Evolutionary conservation across 2,888 invertebrate genomes (phyloP), one percentile per base, ranked within the genome.

Genomic region (Molanna angustata): DNA sequence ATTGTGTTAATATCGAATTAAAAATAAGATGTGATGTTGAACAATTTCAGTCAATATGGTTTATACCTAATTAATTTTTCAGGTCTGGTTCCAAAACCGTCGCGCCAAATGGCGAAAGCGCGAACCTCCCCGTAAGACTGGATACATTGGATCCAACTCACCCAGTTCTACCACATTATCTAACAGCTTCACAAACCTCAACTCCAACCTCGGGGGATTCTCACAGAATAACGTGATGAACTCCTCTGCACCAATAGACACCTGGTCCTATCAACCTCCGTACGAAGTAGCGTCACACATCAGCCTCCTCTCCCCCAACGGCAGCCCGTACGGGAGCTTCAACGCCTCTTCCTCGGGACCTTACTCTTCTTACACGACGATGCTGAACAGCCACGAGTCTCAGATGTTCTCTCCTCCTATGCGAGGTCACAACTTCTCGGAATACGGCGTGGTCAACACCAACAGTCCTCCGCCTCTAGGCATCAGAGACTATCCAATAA

Each of bases 41-140:
- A n/a, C n/a, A n/a, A n/a, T n/a, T n/a, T n/a, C n/a, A n/a, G n/a
- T n/a, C n/a, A n/a, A n/a, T n/a, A n/a, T n/a, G n/a, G n/a, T n/a
- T n/a, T 27, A 27, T 27, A 27, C 11, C 7, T 27, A 7, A 7
- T 32, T 42, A 9, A 14, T 51, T 50, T 62, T 59, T 37, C 53
- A 77, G 70, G 90, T 90, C 22, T 91, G 90, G 90, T 91, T 91
- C 69, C 90, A 91, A 74, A 94, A 94, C 68, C 81, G 94, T 58
- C 80, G 94, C 58, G 94, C 94, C 11, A 94, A 94, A 69, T 94
- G 94, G 94, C 83, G 94, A 42, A 94, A 94, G 68, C 84, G 94
- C 31, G 94, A 94, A 67, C 94, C 94, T 1, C 94, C 94, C 1
- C 80, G 94, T 31, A 94, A 94, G 71, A 91, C 90, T 0, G 90